Base-by-base conservation (phyloP, 2,113 vertebrate genomes). In the Ochotona curzoniae region DNA sequence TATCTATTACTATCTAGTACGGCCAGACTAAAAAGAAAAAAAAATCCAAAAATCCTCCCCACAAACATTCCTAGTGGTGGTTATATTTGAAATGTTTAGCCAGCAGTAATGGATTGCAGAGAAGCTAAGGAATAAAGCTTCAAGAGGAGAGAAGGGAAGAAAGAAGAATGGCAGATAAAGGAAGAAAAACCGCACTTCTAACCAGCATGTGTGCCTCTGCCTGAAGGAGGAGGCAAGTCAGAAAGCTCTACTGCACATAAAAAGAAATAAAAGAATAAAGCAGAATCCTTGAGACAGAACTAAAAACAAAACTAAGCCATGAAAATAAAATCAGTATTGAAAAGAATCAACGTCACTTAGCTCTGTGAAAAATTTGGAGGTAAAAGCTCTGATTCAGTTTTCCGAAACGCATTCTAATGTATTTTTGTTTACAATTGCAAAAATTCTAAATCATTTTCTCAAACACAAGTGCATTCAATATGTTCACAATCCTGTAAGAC, bases 81-180 rank as follows among this genome's bases (percentile, higher is more conserved):
- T 92, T 93, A 76, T 74, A 75, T 76, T 81, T n/a, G 17, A 32
- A 63, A 38, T 76, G 4, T 87, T 85, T 85, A 92, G 49, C 73
- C 69, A 87, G 63, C 60, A 82, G 69, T 87, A 79, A 75, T 73
- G 13, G 44, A 17, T 69, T 90, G 32, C 60, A 70, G 23, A 86
- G n/a, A 26, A 85, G 30, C 79, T 18, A 76, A 93, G 32, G 20
- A 80, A 30, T 71, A 67, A 63, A 23, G 1, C 28, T 92, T 89
- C 14, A 30, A 82, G 64, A 47, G 28, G 2, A 9, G 23, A 69
- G 20, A 47, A 67, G 8, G 35, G 26, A 49, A 85, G 70, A 87
- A 81, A 38, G 26, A n/a, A 93, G 54, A 93, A 93, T 26, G 67
- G 32, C 32, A 93, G 51, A 47, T 9, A 84, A 85, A 94, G 88